phyloP scores from a whole-genome alignment of 23 tunicate species.

The Clavelina lepadiformis region DNA sequence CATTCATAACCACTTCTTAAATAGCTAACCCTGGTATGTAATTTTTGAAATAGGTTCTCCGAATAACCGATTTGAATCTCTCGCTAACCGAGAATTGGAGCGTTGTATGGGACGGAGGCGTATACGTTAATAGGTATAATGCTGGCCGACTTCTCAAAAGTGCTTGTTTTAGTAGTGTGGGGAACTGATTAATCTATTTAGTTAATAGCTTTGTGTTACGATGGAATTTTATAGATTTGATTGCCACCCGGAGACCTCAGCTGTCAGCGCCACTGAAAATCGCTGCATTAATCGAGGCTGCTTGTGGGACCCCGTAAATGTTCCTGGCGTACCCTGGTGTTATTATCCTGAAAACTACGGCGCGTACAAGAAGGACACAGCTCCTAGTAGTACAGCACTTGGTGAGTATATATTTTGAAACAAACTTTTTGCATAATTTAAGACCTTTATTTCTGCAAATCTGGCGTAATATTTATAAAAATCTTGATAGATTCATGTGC shows the following conservation, averaged over 20 bases:
- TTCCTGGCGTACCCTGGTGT: conserved; percentile 44
- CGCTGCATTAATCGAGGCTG: conserved; percentile 45
- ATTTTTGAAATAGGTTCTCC: conserved; percentile 39
- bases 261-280: conserved; percentile 5
- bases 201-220: too few relatives aligned
- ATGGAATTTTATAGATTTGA: conserved; percentile 30
- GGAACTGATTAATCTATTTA: too few relatives aligned
- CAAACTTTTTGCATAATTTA: background rate
- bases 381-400: conserved; percentile 3
- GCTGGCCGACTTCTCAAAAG: too few relatives aligned
- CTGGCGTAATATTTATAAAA: too few relatives aligned
- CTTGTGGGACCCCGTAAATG: conserved; percentile 14
- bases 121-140: conserved; percentile 47
- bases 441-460: background rate
- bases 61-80: conserved; percentile 19
- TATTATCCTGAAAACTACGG: conserved; percentile 43
- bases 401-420: conserved; percentile 20
- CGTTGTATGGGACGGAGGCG: conserved; percentile 28
- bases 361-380: conserved; percentile 36
- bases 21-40: too few relatives aligned
- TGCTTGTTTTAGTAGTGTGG: too few relatives aligned
- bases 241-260: conserved; percentile 51
- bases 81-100: conserved; percentile 19
- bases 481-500: too few relatives aligned
- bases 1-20: too few relatives aligned